Evolutionary conservation across 2,797 vertebrate genomes (phyloP).

Genomic region (Salmo trutta): DNA sequence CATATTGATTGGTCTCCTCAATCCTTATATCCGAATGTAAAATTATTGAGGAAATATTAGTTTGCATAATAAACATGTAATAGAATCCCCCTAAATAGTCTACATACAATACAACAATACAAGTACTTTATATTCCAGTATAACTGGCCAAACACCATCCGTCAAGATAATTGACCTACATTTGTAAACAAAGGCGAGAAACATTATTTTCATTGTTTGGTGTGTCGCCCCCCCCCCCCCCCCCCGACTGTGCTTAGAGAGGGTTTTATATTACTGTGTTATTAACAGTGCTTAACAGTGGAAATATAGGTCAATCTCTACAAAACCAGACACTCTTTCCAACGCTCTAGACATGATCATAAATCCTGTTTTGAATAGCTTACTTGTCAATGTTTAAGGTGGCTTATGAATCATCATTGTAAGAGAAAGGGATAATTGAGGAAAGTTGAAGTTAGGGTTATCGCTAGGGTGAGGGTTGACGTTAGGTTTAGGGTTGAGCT

Average conservation of each 20-base stretch:
- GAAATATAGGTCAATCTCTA: constrained; percentile 6
- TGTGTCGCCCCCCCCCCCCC: too few species aligned
- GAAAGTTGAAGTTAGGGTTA: not conserved
- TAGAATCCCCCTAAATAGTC: not conserved
- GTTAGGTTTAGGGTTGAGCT: not conserved
- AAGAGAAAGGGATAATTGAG: not conserved
- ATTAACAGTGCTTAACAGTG: not conserved
- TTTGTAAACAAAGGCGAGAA: not conserved
- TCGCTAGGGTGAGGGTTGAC: not conserved
- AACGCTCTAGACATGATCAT: not conserved
- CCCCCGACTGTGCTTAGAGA: too few species aligned
- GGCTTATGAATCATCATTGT: not conserved
- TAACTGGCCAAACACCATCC: not conserved
- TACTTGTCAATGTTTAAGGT: not conserved
- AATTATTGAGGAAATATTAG: not conserved
- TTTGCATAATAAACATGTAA: not conserved
- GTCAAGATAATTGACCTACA: not conserved
- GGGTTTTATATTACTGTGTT: not conserved
- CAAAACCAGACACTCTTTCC: not conserved
- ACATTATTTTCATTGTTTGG: too few species aligned
- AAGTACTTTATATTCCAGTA: not conserved
- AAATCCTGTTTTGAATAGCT: constrained; percentile 1
- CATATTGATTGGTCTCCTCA: not conserved
- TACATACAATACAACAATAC: not conserved
- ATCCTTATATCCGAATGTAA: not conserved